Evolutionary conservation across 1,140 invertebrate genomes (phyloP).

Genomic region (Hyles euphorbiae): DNA sequence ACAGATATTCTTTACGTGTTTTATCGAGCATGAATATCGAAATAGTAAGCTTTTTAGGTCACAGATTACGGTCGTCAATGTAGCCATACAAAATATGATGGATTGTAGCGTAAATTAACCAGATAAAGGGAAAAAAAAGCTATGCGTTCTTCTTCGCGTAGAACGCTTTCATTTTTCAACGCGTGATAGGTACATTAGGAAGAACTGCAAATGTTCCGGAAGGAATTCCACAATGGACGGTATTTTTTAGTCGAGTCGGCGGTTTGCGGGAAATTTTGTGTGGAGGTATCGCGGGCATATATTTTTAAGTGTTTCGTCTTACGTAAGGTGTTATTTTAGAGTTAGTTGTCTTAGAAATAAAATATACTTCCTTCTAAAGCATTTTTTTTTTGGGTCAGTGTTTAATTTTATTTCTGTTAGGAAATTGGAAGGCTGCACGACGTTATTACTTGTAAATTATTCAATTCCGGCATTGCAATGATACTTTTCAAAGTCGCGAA

Average conservation of each 20-base stretch:
- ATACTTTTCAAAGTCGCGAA: too few relatives aligned
- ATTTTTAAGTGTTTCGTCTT: too few relatives aligned
- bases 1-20: too few relatives aligned
- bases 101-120: constrained; percentile 18
- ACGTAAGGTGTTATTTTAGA: too few relatives aligned
- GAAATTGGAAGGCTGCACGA: too few relatives aligned
- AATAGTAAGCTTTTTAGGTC: not conserved
- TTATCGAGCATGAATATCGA: not conserved
- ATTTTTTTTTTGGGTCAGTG: too few relatives aligned
- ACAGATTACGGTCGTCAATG: not conserved
- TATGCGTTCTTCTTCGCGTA: constrained; percentile 21
- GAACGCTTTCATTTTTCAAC: constrained; percentile 33
- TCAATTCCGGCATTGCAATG: too few relatives aligned
- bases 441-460: too few relatives aligned
- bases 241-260: constrained; percentile 10
- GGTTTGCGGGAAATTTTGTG: constrained; percentile 9
- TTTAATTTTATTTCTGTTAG: too few relatives aligned
- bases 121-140: constrained; percentile 19
- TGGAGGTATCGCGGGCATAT: not conserved
- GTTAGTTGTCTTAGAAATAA: too few relatives aligned
- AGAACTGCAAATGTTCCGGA: constrained; percentile 38
- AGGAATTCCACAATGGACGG: constrained; percentile 20
- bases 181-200: constrained; percentile 38
- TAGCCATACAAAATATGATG: constrained; percentile 11
- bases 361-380: too few relatives aligned